Evolutionary conservation across 2,888 invertebrate genomes (phyloP), one percentile per base, ranked within the genome.

Genomic region (Eupithecia subumbrata): DNA sequence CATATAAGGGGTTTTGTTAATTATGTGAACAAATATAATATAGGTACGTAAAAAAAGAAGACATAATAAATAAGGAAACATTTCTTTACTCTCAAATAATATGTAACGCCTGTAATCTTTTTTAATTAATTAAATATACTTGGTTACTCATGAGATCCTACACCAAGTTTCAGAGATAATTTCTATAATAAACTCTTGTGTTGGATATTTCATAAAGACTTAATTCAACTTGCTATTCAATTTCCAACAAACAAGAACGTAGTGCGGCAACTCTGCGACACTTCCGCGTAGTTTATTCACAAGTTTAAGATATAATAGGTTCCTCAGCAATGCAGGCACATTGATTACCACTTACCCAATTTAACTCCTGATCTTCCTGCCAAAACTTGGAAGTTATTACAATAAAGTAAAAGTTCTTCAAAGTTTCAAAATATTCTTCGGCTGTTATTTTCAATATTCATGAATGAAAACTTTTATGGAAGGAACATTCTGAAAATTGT

Each of bases 401-500:
- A 30, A 64, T 64, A 64, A 64, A 34, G 34, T 34, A 18, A 64
- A 64, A 34, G 30, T 34, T 64, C 14, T 64, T 7, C 63, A 64
- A 64, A 64, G 34, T 16, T 64, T 18, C 14, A 16, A 34, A 64
- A 18, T 34, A 9, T 45, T 56, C n/a, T 73, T 52, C 30, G 78
- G 68, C 75, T 77, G 76, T 75, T 78, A 77, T 84, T 52, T 88
- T 87, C 86, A 90, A 91, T 91, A 91, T 91, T 90, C 87, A 89
- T 88, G 80, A 84, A 85, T 78, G 79, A 86, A 88, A 92, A 92
- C 85, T 92, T 92, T 86, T 88, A 89, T 89, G 86, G 87, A 89
- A 40, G n/a, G n/a, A 60, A 70, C 52, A 4, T 76, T 71, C 40
- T 60, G 60, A 60, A 68, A 71, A 89, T 87, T 90, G 86, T 77